Base-by-base conservation (phyloP, 1,140 invertebrate species). In the Hylaeus volcanicus region DNA sequence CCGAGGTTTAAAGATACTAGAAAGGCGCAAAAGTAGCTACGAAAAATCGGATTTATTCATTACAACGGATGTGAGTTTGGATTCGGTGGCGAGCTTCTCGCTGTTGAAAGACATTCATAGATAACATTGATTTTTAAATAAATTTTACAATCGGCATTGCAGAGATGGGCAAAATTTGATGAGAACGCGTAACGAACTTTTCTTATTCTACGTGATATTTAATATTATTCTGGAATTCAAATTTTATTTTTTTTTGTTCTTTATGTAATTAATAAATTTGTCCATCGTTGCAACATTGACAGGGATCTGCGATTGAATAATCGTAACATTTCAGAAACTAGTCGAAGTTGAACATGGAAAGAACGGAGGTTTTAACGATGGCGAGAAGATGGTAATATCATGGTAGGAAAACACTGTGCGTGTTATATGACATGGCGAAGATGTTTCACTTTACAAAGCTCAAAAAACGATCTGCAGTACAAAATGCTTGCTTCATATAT, bases 1-100 rank as follows among this genome's bases (percentile, higher is more conserved):
- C 68, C 74, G 82, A 87, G 15, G 82, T 88, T 75, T 88, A 80
- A 87, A 56, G 8, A 69, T 72, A 51, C 58, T 78, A 37, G 53
- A 9, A 72, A 2, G 48, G 8, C 9, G 39, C 55, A 75, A 56
- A 58, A 51, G 64, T 73, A 82, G 74, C 60, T n/a, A 78, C 15
- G 58, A 15, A 58, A 12, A 74, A 58, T 76, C 55, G 39, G 45
- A 66, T 80, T 51, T 37, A 81, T n/a, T 65, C 45, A 37, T 75
- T 51, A 60, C 45, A 70, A 70, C 70, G 45, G 48, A 61, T 15
- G 74, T 41, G 56, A 26, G 48, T 65, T 3, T n/a, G 51, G 3
- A 39, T 45, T 75, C 37, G 60, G n/a, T 61, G n/a, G 12, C 15
- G 39, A 55, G n/a, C 39, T 0, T 55, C 5, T 53, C 26, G 12